Percentiles rank a stretch among this genome's conserved stretches.
These are phyloP conservation scores for Arion vulgaris DNA, from an alignment of 1,140 invertebrate species.

Conservation along the genomic window DNA sequence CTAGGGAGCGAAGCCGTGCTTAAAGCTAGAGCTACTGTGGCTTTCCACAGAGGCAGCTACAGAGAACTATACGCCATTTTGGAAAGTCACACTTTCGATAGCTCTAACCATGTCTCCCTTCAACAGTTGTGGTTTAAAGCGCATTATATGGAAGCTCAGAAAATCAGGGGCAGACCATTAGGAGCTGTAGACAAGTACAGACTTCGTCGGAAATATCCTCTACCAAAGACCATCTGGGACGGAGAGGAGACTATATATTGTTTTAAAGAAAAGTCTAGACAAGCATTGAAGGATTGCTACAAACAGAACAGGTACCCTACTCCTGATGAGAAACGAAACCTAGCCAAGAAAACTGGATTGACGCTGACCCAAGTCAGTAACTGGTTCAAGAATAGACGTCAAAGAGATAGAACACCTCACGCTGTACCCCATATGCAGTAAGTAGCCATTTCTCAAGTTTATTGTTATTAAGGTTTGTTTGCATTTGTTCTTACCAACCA, in stretches of 20 bases:
- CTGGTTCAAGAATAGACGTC: slow-evolving; percentile 98
- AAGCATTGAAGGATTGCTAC: slow-evolving; percentile 81
- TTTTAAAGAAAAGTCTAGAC: slow-evolving; percentile 94
- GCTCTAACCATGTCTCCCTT: slow-evolving; percentile 87
- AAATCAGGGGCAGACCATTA: slow-evolving; percentile 86
- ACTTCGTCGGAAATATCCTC: slow-evolving; percentile 91
- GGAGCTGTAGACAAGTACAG: slow-evolving; percentile 90
- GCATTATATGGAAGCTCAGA: slow-evolving; percentile 94
- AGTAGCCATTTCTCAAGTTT: too few species aligned
- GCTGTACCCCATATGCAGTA: slow-evolving; percentile 54
- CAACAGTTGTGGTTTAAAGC: slow-evolving; percentile 96
- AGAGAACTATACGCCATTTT: slow-evolving; percentile 92
- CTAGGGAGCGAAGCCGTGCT: slow-evolving; percentile 93
- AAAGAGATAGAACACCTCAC: slow-evolving; percentile 82
- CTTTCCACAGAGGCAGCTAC: slow-evolving; percentile 79
- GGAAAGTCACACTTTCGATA: slow-evolving; percentile 89
- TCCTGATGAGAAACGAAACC: slow-evolving; percentile 91
- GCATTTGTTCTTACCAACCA: too few species aligned
- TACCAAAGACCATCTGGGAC: slow-evolving; percentile 98
- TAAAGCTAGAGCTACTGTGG: slow-evolving; percentile 97
- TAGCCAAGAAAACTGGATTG: slow-evolving; percentile 90
- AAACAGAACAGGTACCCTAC: slow-evolving; percentile 89
- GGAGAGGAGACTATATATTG: slow-evolving; percentile 98
- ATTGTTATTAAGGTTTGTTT: too few species aligned
- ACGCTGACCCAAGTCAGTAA: slow-evolving; percentile 95